Percentiles rank a stretch among this genome's conserved stretches.
phyloP scores from a whole-genome alignment of 2,113 vertebrate species.

The Alaudala cheleensis region DNA sequence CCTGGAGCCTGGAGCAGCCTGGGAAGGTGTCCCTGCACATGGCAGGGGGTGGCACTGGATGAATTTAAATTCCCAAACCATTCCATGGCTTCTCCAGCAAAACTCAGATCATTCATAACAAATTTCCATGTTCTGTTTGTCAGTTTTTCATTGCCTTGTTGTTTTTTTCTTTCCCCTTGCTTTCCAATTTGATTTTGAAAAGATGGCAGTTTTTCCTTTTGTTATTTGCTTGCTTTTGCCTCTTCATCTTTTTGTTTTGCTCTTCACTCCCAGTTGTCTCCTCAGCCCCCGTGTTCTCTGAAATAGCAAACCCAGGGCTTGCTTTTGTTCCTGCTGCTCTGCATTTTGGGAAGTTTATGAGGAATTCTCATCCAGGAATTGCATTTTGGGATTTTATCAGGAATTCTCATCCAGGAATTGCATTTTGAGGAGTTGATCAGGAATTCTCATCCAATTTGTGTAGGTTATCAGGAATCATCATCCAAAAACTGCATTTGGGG shows the following conservation, averaged over 20 bases:
- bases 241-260: conserved; percentile 41
- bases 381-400: rapidly evolving
- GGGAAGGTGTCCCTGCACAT: background rate
- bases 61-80: background rate
- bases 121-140: background rate
- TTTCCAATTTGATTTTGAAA: background rate
- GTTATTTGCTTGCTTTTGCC: conserved; percentile 32
- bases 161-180: background rate
- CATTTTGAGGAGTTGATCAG: background rate
- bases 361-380: background rate
- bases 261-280: conserved; percentile 13
- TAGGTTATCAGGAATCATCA: rapidly evolving
- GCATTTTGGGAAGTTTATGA: background rate
- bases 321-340: background rate
- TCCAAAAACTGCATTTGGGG: background rate
- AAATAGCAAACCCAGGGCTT: conserved; percentile 3
- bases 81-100: background rate
- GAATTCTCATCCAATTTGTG: background rate
- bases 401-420: background rate
- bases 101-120: background rate
- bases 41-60: background rate
- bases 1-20: background rate
- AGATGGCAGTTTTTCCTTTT: conserved; percentile 14
- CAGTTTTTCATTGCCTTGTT: background rate
- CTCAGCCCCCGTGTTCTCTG: conserved; percentile 37